phyloP scores from a whole-genome alignment of 2,113 vertebrate genomes.

The Cervus canadensis region DNA sequence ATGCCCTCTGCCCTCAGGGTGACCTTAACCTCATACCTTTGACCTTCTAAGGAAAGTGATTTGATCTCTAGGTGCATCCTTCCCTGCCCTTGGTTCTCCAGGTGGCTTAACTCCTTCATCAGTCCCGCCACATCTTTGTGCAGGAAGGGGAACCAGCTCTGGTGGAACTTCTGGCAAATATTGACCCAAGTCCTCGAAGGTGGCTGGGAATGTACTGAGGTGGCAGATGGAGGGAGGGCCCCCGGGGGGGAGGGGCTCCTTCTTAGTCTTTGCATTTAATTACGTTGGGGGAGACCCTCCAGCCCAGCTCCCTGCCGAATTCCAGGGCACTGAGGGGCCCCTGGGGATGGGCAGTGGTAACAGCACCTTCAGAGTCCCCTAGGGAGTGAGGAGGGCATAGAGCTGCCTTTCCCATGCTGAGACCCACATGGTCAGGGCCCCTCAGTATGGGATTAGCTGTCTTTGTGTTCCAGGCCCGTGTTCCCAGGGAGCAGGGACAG shows the following conservation, averaged over 20 bases:
- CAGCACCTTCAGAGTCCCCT: not conserved
- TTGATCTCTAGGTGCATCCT: not conserved
- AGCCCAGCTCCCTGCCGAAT: not conserved
- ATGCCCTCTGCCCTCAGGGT: not conserved
- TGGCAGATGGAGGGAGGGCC: not conserved
- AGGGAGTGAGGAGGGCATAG: not conserved
- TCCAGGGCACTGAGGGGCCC: not conserved
- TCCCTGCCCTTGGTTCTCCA: not conserved
- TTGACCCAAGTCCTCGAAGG: slow-evolving; percentile 68
- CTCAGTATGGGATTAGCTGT: not conserved
- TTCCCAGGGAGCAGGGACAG: not conserved
- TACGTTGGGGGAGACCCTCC: not conserved
- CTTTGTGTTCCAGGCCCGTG: not conserved
- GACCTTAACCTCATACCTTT: not conserved
- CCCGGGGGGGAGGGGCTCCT: not conserved
- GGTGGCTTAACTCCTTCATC: not conserved
- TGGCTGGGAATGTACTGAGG: slow-evolving; percentile 51
- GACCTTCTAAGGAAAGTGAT: not conserved
- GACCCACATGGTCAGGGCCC: not conserved
- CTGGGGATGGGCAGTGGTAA: not conserved
- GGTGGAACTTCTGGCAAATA: slow-evolving; percentile 52
- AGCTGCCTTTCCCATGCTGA: not conserved
- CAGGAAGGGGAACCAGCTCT: not conserved
- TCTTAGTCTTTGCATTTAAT: not conserved
- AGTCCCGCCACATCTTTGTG: not conserved